These are phyloP conservation scores for Pristionchus japonicus DNA, from an alignment of 2,888 invertebrate species.

Conservation along the genomic window DNA sequence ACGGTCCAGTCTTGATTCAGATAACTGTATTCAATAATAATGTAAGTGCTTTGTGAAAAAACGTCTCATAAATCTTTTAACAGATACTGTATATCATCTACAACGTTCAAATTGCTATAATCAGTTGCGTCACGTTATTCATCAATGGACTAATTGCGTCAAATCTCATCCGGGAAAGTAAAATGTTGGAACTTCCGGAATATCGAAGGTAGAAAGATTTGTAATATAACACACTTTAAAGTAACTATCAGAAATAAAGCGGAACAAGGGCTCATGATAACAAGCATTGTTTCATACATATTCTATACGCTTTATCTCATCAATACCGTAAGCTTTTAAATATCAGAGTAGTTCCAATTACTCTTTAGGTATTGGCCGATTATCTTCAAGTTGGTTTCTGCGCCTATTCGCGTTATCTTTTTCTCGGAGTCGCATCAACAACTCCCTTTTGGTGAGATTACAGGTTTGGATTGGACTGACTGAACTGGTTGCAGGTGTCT, in stretches of 20 bases:
- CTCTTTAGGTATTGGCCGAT: too few relatives aligned
- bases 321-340: background rate
- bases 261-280: background rate
- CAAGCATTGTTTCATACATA: too few relatives aligned
- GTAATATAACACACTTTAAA: background rate
- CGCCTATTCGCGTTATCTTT: too few relatives aligned
- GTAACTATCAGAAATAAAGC: background rate
- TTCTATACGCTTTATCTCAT: background rate
- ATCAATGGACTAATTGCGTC: background rate
- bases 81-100: background rate
- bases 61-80: background rate
- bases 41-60: background rate
- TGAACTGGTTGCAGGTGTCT: too few relatives aligned
- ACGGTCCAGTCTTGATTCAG: background rate
- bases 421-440: too few relatives aligned
- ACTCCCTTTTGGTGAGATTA: too few relatives aligned
- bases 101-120: background rate
- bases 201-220: background rate
- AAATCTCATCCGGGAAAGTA: background rate
- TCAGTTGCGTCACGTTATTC: background rate
- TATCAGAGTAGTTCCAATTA: too few relatives aligned
- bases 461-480: too few relatives aligned
- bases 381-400: too few relatives aligned
- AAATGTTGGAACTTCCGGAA: too few relatives aligned
- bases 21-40: background rate